Percentiles rank a stretch among this genome's conserved stretches.
Evolutionary conservation across 2,113 vertebrate genomes (phyloP).

Genomic region (Tyrannus savana): DNA sequence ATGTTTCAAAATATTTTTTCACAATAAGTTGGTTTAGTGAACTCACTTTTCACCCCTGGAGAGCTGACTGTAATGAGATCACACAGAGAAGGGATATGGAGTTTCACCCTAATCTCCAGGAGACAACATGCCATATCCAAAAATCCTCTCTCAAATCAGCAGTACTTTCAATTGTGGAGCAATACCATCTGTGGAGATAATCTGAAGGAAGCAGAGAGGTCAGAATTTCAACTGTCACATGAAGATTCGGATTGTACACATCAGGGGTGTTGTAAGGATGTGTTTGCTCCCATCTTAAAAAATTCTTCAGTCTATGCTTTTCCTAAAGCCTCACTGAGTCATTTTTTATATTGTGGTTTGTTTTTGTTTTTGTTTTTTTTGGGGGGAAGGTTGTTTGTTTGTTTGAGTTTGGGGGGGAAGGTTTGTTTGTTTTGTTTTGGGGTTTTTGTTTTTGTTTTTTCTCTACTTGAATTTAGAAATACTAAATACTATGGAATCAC

Average conservation of each 20-base stretch:
- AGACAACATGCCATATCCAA: slow-evolving; percentile 24
- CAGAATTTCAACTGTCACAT: background rate
- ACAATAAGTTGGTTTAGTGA: slow-evolving; percentile 49
- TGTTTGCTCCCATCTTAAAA: background rate
- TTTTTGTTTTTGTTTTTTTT: too few relatives aligned
- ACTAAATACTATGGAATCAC: background rate
- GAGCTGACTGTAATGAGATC: slow-evolving; percentile 44
- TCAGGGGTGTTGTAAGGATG: background rate
- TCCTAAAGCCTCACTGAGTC: background rate
- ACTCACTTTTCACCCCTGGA: slow-evolving; percentile 38
- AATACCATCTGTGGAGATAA: background rate
- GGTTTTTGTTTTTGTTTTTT: too few relatives aligned
- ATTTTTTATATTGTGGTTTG: background rate
- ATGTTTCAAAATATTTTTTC: slow-evolving; percentile 67
- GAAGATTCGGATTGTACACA: background rate
- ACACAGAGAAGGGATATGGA: slow-evolving; percentile 25
- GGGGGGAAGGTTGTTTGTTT: background rate
- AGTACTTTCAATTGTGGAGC: background rate
- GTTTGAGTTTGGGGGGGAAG: too few relatives aligned
- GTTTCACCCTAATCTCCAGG: slow-evolving; percentile 42
- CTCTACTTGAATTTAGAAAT: background rate
- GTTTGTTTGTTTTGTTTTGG: background rate
- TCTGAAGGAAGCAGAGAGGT: background rate
- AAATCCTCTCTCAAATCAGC: background rate
- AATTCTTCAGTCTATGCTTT: background rate